Evolutionary conservation across 1,140 invertebrate species (phyloP), one percentile per base, ranked within the genome.

Genomic region (Agrypnia vestita): DNA sequence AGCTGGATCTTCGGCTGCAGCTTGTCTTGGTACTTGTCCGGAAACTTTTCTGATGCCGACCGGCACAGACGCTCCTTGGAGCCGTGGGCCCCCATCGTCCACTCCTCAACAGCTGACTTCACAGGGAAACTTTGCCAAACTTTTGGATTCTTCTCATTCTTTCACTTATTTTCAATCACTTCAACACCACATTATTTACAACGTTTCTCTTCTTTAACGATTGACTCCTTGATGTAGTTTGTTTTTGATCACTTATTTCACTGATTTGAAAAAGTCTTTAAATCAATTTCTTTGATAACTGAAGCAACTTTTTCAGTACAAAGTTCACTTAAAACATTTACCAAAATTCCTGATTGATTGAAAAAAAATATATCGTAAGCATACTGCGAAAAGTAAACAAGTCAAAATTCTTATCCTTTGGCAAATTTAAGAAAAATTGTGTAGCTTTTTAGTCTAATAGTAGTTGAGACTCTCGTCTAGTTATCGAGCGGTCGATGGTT

Each of bases 41-140:
- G 88, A 86, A 87, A 89, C 76, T 89, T 91, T 84, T 91, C 91
- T n/a, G 91, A 91, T 82, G 89, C 90, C 76, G 88, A 89, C 83
- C 91, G 89, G 83, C 90, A 91, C 67, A 93, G 88, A 88, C 93
- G 93, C 86, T 93, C 92, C 87, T 93, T 93, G 62, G 92, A 93
- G 81, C 92, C 92, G 87, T 93, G 91, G 81, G 92, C 92, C 76
- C 92, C 92, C 92, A 93, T 93, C 83, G 84, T 85, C 47, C n/a
- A n/a, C n/a, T 15, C n/a, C 8, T 12, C 49, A 15, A 3, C 67
- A 79, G 43, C 59, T 53, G 51, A 35, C 17, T 15, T 35, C 25
- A 35, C 25, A 3, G 25, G 6, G 25, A 6, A 35, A 35, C 25
- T 3, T 6, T 6, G 25, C 6, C 25, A 35, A 35, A 35, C 6